These are phyloP conservation scores for Drosophila affinis DNA, from an alignment of 2,888 invertebrate genomes.

Conservation along the genomic window DNA sequence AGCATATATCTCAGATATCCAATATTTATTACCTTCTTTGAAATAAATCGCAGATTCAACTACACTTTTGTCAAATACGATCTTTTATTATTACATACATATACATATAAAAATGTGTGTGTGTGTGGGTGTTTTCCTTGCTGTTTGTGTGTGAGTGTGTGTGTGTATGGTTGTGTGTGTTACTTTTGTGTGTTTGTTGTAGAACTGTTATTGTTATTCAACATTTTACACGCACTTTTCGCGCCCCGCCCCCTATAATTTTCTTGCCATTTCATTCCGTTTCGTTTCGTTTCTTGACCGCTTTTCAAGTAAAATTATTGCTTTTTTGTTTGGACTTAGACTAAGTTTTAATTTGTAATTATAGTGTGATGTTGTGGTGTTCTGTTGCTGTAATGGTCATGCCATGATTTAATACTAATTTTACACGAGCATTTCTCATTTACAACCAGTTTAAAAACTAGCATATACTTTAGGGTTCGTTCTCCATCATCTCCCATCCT, in stretches of 20 bases:
- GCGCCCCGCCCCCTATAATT: slow-evolving; percentile 18
- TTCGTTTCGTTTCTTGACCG: slow-evolving; percentile 20
- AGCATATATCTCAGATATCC: slow-evolving; percentile 28
- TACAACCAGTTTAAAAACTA: slow-evolving; percentile 75
- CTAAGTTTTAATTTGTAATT: slow-evolving; percentile 41
- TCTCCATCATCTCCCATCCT: slow-evolving; percentile 8
- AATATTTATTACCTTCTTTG: slow-evolving; percentile 58
- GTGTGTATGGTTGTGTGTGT: slow-evolving; percentile 21
- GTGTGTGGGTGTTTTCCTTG: slow-evolving; percentile 30
- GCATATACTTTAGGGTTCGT: slow-evolving; percentile 49
- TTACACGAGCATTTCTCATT: slow-evolving; percentile 59
- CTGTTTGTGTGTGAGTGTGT: slow-evolving; percentile 18
- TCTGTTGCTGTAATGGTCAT: slow-evolving; percentile 39
- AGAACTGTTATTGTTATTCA: slow-evolving; percentile 43
- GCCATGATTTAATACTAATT: slow-evolving; percentile 47
- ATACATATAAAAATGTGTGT: slow-evolving; percentile 66
- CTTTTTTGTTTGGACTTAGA: slow-evolving; percentile 55
- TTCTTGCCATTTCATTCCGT: slow-evolving; percentile 20
- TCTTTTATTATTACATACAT: slow-evolving; percentile 60
- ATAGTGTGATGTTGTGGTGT: slow-evolving; percentile 45
- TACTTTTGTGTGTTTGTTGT: slow-evolving; percentile 47
- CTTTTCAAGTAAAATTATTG: slow-evolving; percentile 71
- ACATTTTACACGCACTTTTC: slow-evolving; percentile 38
- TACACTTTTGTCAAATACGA: slow-evolving; percentile 64
- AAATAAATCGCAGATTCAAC: slow-evolving; percentile 36